phyloP scores from a whole-genome alignment of 1,140 invertebrate genomes.

The Tachypleus tridentatus region DNA sequence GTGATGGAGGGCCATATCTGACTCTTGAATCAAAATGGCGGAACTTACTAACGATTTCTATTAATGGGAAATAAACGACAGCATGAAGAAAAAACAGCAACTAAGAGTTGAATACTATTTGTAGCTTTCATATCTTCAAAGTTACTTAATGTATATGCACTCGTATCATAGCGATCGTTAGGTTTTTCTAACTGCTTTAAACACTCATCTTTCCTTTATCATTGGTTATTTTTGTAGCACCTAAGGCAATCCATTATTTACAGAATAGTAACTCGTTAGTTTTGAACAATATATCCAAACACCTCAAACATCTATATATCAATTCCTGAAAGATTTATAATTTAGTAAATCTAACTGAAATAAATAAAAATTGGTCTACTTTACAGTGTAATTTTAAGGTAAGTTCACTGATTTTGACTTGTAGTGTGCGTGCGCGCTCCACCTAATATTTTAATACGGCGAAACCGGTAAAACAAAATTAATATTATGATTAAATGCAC shows the following conservation, averaged over 20 bases:
- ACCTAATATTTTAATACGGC: too few relatives aligned
- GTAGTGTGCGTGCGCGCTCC: too few relatives aligned
- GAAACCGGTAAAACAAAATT: too few relatives aligned
- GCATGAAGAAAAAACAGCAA: background rate
- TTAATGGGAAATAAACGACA: background rate
- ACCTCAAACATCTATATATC: too few relatives aligned
- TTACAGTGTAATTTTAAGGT: too few relatives aligned
- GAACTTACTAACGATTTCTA: constrained; percentile 20
- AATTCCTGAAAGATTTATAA: too few relatives aligned
- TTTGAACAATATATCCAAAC: too few relatives aligned
- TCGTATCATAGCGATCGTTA: background rate
- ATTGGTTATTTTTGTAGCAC: background rate
- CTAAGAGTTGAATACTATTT: background rate
- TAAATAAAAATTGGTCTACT: too few relatives aligned
- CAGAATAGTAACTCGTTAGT: too few relatives aligned
- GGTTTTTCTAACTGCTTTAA: background rate
- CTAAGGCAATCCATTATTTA: background rate
- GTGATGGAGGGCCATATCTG: constrained; percentile 18
- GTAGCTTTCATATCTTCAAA: background rate
- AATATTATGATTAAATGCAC: background rate
- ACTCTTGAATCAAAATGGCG: constrained; percentile 19
- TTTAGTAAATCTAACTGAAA: too few relatives aligned
- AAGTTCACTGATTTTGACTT: too few relatives aligned
- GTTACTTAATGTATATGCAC: background rate
- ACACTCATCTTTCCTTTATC: background rate